Evolutionary conservation across 2,888 invertebrate species (phyloP), one percentile per base, ranked within the genome.

Genomic region (Diarsia dahlii): DNA sequence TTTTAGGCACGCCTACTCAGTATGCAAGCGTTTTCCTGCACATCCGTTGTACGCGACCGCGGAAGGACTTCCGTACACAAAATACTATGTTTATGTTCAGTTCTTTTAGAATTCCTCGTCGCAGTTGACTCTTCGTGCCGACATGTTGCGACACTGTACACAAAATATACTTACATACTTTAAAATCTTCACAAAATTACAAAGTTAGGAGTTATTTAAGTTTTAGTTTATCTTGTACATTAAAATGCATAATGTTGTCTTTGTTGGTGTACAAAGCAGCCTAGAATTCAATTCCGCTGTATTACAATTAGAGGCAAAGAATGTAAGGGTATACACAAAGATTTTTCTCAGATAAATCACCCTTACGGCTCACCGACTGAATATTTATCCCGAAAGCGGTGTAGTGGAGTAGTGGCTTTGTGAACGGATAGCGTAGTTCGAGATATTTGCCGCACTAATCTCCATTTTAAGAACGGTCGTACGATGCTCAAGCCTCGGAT

Each of bases 381-480:
- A 85, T 85, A 85, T 84, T 85, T 88, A 88, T 84, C 77, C 87
- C 76, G 28, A 80, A 80, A 76, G 74, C 75, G 76, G 66, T 82
- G 65, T 83, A 84, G 85, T 88, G 82, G 90, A 89, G 89, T 90
- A 93, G 93, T 94, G 91, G 94, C 91, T 94, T 93, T 93, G 93
- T 92, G 92, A 94, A 92, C 92, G 93, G 94, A 94, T 94, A 91
- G 94, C 93, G 93, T 94, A 95, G 95, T 95, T 95, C 91, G 94
- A 96, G 95, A 96, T 95, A 95, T 95, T 95, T 94, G 94, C 94
- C 93, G 89, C 91, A 94, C 95, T 96, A 96, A 96, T 96, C 96
- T 96, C 96, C 95, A 96, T 96, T 96, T 96, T 95, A 96, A 96
- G 96, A 96, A 96, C 96, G 95, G 95, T 94, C 94, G 95, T 95